Percentiles rank a stretch among this genome's conserved stretches.
Conservation (phyloP, 2,113 vertebrate genomes). For the Stictonetta naevosa region DNA sequence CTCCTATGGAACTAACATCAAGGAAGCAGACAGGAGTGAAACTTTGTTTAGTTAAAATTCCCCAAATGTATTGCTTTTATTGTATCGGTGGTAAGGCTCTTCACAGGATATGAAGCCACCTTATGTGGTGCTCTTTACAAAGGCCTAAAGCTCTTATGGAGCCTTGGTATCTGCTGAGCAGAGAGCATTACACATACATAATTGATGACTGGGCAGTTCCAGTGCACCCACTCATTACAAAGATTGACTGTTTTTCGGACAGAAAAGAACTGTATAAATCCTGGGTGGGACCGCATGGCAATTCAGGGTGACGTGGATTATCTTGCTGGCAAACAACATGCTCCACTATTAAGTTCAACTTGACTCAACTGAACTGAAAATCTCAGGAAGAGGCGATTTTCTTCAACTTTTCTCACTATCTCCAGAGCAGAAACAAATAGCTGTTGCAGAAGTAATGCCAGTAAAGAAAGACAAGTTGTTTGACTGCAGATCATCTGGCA, state of each 20-base stretch:
- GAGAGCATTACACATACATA: neutral
- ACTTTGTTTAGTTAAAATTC: neutral
- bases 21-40: neutral
- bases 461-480: neutral
- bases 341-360: neutral
- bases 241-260: neutral
- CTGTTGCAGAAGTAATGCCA: neutral
- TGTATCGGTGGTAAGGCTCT: neutral
- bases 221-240: neutral
- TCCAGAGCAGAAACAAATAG: neutral
- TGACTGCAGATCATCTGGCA: neutral
- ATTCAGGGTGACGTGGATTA: neutral
- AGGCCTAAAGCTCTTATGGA: neutral
- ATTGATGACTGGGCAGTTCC: neutral
- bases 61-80: neutral
- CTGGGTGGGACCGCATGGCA: neutral
- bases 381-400: neutral
- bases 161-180: neutral
- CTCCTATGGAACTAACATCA: neutral
- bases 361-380: neutral
- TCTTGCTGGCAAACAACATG: constrained; percentile 30
- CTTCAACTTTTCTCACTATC: neutral
- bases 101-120: rapidly evolving
- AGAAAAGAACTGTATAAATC: neutral
- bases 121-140: neutral